phyloP scores from a whole-genome alignment of 2,797 vertebrate genomes.

The Danio jaintianensis region DNA sequence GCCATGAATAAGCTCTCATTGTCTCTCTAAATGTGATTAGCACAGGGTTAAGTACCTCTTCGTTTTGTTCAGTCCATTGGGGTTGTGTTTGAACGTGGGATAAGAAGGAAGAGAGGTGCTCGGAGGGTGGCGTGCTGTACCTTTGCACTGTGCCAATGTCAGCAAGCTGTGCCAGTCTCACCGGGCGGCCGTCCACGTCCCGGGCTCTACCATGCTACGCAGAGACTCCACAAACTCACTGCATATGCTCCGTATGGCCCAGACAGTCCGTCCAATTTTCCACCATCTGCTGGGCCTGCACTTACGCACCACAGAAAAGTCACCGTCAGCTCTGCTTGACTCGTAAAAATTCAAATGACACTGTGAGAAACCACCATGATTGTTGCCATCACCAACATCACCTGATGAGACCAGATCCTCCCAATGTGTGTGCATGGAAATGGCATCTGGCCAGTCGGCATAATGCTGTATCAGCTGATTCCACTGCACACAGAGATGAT shows the following conservation, averaged over 20 bases:
- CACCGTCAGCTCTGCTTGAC: constrained; percentile 61
- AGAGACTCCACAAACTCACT: constrained; percentile 76
- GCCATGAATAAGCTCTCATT: constrained; percentile 41
- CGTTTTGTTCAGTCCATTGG: constrained; percentile 39
- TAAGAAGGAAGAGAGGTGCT: constrained; percentile 45
- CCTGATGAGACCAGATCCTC: constrained; percentile 52
- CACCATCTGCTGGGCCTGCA: constrained; percentile 78
- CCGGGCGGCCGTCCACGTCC: constrained; percentile 70
- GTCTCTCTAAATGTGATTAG: constrained; percentile 48
- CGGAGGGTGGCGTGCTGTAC: constrained; percentile 52
- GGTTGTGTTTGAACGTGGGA: constrained; percentile 39
- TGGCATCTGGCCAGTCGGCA: constrained; percentile 42
- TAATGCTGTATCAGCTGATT: constrained; percentile 51
- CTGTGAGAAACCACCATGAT: constrained; percentile 50
- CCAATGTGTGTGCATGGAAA: constrained; percentile 26
- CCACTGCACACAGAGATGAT: constrained; percentile 44
- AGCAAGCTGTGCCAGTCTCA: constrained; percentile 73
- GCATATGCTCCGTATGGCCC: constrained; percentile 81
- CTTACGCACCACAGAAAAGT: constrained; percentile 72
- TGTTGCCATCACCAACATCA: constrained; percentile 43
- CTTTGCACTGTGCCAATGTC: constrained; percentile 67
- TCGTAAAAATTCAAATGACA: constrained; percentile 60
- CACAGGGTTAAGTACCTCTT: constrained; percentile 53
- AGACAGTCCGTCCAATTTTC: constrained; percentile 75
- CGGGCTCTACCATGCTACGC: constrained; percentile 65